Conservation (phyloP, 2,797 vertebrate species). For the Crenichthys baileyi region DNA sequence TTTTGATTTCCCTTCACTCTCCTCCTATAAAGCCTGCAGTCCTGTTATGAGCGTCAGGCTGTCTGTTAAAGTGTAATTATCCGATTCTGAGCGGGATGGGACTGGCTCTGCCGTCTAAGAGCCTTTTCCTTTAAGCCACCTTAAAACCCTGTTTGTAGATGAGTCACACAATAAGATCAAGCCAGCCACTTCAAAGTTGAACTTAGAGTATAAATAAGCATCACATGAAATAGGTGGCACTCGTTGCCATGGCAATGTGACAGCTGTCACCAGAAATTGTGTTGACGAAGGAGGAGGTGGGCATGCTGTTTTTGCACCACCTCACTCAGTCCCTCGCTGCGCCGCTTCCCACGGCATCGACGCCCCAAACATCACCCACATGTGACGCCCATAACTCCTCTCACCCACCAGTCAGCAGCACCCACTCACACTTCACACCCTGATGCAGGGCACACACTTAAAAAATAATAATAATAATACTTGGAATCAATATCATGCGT, state of each 20-base stretch:
- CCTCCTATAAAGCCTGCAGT: not conserved
- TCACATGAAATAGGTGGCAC: slow-evolving; percentile 46
- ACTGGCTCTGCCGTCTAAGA: slow-evolving; percentile 18
- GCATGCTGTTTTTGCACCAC: slow-evolving; percentile 54
- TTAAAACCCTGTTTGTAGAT: slow-evolving; percentile 29
- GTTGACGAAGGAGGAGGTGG: slow-evolving; percentile 43
- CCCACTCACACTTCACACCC: slow-evolving; percentile 15
- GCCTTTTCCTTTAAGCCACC: slow-evolving; percentile 30
- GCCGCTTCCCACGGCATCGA: slow-evolving; percentile 36
- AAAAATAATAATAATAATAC: not conserved
- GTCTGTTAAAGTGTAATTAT: slow-evolving; percentile 34
- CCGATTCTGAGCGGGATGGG: slow-evolving; percentile 12
- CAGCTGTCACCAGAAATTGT: slow-evolving; percentile 64
- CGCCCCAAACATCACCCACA: slow-evolving; percentile 59
- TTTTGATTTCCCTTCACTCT: slow-evolving; percentile 10
- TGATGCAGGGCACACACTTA: slow-evolving; percentile 4
- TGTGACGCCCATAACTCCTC: slow-evolving; percentile 43
- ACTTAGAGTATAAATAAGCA: slow-evolving; percentile 68
- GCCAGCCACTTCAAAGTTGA: slow-evolving; percentile 56
- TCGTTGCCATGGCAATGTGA: slow-evolving; percentile 56
- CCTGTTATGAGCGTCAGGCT: slow-evolving; percentile 9
- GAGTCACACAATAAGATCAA: slow-evolving; percentile 53
- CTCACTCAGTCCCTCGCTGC: slow-evolving; percentile 20
- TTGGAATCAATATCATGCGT: slow-evolving; percentile 25
- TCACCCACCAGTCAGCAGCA: slow-evolving; percentile 21